Base-by-base conservation (phyloP, 1,140 invertebrate genomes). In the Capitella teleta region DNA sequence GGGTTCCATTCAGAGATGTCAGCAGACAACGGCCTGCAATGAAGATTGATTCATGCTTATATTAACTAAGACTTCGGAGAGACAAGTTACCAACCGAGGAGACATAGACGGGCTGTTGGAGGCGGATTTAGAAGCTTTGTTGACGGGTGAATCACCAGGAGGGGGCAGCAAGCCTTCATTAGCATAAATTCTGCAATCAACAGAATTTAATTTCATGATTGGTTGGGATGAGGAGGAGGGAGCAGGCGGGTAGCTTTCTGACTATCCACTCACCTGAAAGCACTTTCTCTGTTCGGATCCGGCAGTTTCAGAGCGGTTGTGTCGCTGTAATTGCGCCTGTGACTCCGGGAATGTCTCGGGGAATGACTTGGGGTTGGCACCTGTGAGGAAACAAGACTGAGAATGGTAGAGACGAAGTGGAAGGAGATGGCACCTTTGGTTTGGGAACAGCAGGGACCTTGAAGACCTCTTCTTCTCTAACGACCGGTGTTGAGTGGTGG, bases 301-400 rank as follows among this genome's bases (percentile, higher is more conserved):
- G 48, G 23, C n/a, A 51, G 38, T 74, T 76, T 86, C 61, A 87
- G 85, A 56, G 85, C 84, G 42, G 85, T 86, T 1, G 86, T 88
- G 63, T 89, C 87, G 66, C 85, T 87, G 61, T 86, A 83, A 66
- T 89, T 89, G 36, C 86, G 76, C 32, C 85, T 68, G 67, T 88
- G 86, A 28, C 58, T 44, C 16, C 28, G n/a, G n/a, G n/a, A n/a
- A n/a, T n/a, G n/a, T n/a, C n/a, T n/a, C n/a, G n/a, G n/a, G n/a
- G n/a, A n/a, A n/a, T n/a, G n/a, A n/a, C n/a, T n/a, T n/a, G 32
- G 16, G 36, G 49, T 55, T 38, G 75, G 70, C 52, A 79, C 77
- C 2, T 79, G 74, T 48, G 78, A 73, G 53, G 66, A 60, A 5
- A 75, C 68, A n/a, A n/a, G n/a, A n/a, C n/a, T n/a, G n/a, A n/a